These are phyloP conservation scores for Philaethria dido DNA, from an alignment of 2,888 invertebrate species.

Conservation along the genomic window DNA sequence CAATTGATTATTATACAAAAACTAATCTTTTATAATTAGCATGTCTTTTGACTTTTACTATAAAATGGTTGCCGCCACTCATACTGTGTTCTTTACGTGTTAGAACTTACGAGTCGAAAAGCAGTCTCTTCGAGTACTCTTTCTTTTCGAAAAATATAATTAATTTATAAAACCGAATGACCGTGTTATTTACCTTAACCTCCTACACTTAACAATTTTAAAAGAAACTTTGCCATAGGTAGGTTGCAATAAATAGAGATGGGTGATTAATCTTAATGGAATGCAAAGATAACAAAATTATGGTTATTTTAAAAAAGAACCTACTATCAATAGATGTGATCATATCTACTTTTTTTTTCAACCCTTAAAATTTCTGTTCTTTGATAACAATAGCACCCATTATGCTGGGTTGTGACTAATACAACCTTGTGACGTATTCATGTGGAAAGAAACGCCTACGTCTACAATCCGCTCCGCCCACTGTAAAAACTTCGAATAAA, in stretches of 20 bases:
- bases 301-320: background rate
- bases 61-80: no score
- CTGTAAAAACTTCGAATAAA: constrained; percentile 59
- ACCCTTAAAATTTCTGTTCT: constrained; percentile 25
- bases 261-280: background rate
- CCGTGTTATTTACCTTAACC: no score
- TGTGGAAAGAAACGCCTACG: constrained; percentile 69
- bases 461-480: constrained; percentile 74
- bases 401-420: constrained; percentile 61
- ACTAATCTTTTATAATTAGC: no score
- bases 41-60: no score
- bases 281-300: background rate
- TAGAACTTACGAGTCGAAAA: no score
- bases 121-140: no score
- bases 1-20: no score
- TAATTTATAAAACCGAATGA: no score
- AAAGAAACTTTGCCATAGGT: no score
- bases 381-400: constrained; percentile 30
- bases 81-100: no score
- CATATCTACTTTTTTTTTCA: constrained; percentile 11
- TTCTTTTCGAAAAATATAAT: no score
- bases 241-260: background rate
- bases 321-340: background rate
- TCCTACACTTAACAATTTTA: no score
- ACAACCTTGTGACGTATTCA: constrained; percentile 64